phyloP scores from a whole-genome alignment of 2,113 vertebrate genomes.

The Bubo scandiacus region DNA sequence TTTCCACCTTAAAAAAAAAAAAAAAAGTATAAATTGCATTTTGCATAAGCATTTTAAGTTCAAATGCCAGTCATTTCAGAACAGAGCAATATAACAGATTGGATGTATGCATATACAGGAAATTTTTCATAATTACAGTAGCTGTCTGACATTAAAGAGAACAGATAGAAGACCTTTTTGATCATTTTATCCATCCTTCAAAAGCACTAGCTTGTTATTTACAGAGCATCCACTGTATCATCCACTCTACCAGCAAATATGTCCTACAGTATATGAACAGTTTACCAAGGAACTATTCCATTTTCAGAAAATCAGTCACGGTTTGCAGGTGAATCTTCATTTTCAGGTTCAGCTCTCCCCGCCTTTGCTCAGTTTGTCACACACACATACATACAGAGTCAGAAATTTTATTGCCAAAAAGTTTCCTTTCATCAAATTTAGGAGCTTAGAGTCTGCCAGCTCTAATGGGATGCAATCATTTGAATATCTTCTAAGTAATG shows the following conservation, averaged over 20 bases:
- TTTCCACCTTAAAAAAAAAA: constrained; percentile 73
- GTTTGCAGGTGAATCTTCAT: constrained; percentile 24
- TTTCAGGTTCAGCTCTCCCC: neutral
- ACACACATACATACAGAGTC: neutral
- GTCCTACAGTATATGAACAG: neutral
- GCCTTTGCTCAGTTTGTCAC: neutral
- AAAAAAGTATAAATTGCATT: neutral
- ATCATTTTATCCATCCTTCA: constrained; percentile 18
- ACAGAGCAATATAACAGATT: constrained; percentile 22
- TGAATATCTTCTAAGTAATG: neutral
- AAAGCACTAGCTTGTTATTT: constrained; percentile 14
- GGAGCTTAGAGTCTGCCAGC: neutral
- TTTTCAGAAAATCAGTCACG: constrained; percentile 9
- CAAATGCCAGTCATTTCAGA: constrained; percentile 41
- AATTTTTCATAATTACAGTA: constrained; percentile 38
- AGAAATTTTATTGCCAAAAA: neutral
- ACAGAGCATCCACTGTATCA: constrained; percentile 16
- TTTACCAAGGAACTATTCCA: neutral
- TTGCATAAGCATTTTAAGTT: constrained; percentile 1
- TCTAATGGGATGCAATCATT: neutral
- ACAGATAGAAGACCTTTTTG: constrained; percentile 8
- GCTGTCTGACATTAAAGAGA: constrained; percentile 28
- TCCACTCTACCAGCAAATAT: neutral
- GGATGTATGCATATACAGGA: neutral
- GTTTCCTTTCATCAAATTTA: neutral